These are phyloP conservation scores for Fratercula arctica DNA, from an alignment of 2,797 vertebrate genomes.

Conservation along the genomic window DNA sequence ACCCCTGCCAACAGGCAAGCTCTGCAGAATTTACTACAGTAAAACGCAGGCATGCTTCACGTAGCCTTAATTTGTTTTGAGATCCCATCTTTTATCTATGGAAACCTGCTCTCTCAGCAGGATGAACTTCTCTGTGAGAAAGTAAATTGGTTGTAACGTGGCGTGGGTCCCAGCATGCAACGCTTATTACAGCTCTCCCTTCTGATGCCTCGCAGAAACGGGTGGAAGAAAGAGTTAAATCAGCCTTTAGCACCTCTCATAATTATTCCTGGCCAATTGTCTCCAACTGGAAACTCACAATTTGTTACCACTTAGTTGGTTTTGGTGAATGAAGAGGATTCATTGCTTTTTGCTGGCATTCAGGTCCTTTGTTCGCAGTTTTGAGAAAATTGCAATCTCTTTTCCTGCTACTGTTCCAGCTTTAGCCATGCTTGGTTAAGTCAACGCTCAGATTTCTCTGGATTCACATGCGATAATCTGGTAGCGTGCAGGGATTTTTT, in stretches of 20 bases:
- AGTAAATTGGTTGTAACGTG: slow-evolving; percentile 28
- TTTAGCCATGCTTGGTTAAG: slow-evolving; percentile 68
- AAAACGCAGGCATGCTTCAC: slow-evolving; percentile 40
- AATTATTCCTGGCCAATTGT: slow-evolving; percentile 37
- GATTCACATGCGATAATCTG: neutral
- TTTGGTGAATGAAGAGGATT: slow-evolving; percentile 62
- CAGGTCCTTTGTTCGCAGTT: slow-evolving; percentile 35
- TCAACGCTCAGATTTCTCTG: neutral
- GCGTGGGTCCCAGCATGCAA: neutral
- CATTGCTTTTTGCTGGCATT: neutral
- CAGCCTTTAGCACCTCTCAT: neutral
- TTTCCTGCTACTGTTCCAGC: slow-evolving; percentile 65
- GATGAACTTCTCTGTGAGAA: slow-evolving; percentile 21
- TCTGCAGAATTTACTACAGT: slow-evolving; percentile 28
- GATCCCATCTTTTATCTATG: slow-evolving; percentile 44
- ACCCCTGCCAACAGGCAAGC: slow-evolving; percentile 6
- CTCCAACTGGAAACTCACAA: slow-evolving; percentile 30
- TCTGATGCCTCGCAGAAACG: neutral
- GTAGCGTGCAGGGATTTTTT: neutral
- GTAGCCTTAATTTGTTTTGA: slow-evolving; percentile 45
- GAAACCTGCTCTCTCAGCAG: slow-evolving; percentile 58
- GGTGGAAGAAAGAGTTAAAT: slow-evolving; percentile 33
- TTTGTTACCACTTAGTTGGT: slow-evolving; percentile 67
- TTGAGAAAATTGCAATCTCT: slow-evolving; percentile 55
- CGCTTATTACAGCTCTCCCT: neutral